Evolutionary conservation across 1,140 invertebrate genomes (phyloP).

Genomic region (Scaptodrosophila lebanonensis): DNA sequence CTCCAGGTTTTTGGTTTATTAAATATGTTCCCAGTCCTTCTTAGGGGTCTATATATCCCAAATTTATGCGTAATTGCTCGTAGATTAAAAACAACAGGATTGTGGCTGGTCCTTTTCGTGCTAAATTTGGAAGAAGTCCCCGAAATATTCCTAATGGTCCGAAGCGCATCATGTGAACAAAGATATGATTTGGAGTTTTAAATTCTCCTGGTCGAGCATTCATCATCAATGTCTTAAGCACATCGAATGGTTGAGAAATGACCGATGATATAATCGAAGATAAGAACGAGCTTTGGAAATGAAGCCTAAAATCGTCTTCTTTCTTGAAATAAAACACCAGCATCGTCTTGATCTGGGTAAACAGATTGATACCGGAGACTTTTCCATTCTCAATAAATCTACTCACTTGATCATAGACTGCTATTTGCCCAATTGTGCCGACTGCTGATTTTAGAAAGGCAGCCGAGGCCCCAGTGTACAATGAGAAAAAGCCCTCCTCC

Average conservation of each 20-base stretch:
- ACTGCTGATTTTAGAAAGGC: slow-evolving; percentile 92
- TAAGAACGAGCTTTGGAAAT: slow-evolving; percentile 28
- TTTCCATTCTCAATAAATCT: neutral
- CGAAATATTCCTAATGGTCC: slow-evolving; percentile 22
- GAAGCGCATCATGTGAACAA: slow-evolving; percentile 32
- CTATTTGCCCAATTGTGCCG: slow-evolving; percentile 96
- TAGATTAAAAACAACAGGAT: slow-evolving; percentile 37
- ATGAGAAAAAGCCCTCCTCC: slow-evolving; percentile 87
- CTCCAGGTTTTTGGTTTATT: too few relatives aligned
- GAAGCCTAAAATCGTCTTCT: slow-evolving; percentile 14
- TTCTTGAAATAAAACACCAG: slow-evolving; percentile 1
- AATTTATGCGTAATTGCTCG: slow-evolving; percentile 35
- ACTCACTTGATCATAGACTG: slow-evolving; percentile 91
- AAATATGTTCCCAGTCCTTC: too few relatives aligned
- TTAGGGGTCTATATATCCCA: slow-evolving; percentile 13
- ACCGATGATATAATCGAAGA: slow-evolving; percentile 16
- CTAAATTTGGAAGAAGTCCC: slow-evolving; percentile 23
- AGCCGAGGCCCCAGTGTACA: slow-evolving; percentile 93
- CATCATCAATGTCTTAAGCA: slow-evolving; percentile 44
- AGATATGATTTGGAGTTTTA: neutral
- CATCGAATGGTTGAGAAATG: slow-evolving; percentile 39
- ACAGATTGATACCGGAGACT: neutral
- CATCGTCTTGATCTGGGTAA: slow-evolving; percentile 10
- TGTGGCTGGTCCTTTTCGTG: slow-evolving; percentile 31
- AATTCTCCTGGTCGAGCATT: slow-evolving; percentile 23